phyloP scores from a whole-genome alignment of 30 jellyfish, hydroid and myxozoan species.

The Chrysaora quinquecirrha region DNA sequence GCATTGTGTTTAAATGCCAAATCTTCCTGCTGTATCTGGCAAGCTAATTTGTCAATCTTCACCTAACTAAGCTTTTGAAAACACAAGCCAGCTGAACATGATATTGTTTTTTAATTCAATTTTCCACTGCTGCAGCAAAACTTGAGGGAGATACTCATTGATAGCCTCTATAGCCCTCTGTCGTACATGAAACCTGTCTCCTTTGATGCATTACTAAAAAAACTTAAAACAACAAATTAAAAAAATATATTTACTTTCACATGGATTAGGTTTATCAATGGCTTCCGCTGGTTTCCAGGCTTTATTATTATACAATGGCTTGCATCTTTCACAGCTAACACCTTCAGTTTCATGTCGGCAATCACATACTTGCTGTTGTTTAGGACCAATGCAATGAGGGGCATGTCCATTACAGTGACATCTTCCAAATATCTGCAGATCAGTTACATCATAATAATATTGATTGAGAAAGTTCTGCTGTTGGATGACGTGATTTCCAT shows the following conservation, averaged over 20 bases:
- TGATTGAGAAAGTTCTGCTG: slow-evolving; percentile 64
- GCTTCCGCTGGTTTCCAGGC: slow-evolving; percentile 83
- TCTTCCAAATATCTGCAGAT: slow-evolving; percentile 72
- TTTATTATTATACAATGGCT: slow-evolving; percentile 81
- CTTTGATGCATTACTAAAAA: too few species aligned
- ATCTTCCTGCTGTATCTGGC: too few species aligned
- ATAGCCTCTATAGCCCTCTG: too few species aligned
- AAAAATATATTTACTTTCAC: slow-evolving; percentile 83
- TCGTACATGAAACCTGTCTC: too few species aligned
- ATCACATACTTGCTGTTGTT: slow-evolving; percentile 39
- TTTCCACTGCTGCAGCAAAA: too few species aligned
- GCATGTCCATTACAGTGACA: slow-evolving; percentile 96
- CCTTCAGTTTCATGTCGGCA: slow-evolving; percentile 86
- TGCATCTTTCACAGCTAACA: slow-evolving; percentile 75
- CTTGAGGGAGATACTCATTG: too few species aligned
- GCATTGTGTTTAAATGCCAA: too few species aligned
- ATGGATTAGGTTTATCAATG: slow-evolving; percentile 56
- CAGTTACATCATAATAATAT: slow-evolving; percentile 82
- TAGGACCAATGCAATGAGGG: slow-evolving; percentile 57
- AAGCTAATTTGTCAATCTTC: too few species aligned
- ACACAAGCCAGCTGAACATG: too few species aligned
- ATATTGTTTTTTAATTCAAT: too few species aligned
- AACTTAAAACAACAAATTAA: too few species aligned
- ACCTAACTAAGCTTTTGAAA: too few species aligned
- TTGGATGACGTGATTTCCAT: slow-evolving; percentile 68